phyloP scores from a whole-genome alignment of 2,113 vertebrate genomes.

The Pardalotus punctatus region DNA sequence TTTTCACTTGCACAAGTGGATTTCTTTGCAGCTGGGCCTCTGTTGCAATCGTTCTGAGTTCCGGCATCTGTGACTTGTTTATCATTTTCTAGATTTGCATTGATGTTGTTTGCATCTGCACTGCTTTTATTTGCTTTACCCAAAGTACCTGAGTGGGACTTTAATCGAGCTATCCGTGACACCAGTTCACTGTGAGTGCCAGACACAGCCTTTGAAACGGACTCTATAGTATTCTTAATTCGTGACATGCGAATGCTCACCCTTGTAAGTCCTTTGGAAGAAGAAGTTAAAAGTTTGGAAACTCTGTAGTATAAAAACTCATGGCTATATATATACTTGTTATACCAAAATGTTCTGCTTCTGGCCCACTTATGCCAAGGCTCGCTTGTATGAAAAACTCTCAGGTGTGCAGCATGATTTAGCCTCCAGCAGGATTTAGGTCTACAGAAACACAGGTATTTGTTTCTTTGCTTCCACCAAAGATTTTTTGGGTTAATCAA shows the following conservation, averaged over 20 bases:
- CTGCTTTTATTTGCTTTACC: conserved; percentile 63
- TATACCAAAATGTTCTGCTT: conserved; percentile 65
- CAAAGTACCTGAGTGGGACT: conserved; percentile 69
- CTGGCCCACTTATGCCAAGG: conserved; percentile 65
- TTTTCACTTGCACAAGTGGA: conserved; percentile 21
- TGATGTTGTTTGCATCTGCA: not conserved
- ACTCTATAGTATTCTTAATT: conserved; percentile 87
- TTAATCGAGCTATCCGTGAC: conserved; percentile 83
- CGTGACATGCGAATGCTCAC: conserved; percentile 86
- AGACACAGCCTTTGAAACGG: conserved; percentile 89
- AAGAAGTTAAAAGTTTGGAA: conserved; percentile 79
- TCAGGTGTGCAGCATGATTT: conserved; percentile 55
- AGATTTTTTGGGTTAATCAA: conserved; percentile 73
- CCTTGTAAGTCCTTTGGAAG: conserved; percentile 78
- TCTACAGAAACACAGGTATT: conserved; percentile 57
- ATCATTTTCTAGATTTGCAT: conserved; percentile 50
- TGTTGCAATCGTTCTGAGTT: conserved; percentile 58
- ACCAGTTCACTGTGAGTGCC: conserved; percentile 86
- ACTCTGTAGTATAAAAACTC: conserved; percentile 72
- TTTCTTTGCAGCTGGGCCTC: conserved; percentile 17
- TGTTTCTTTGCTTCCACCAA: conserved; percentile 74
- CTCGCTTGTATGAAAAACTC: conserved; percentile 69
- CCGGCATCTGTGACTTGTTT: conserved; percentile 38
- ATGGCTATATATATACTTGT: conserved; percentile 56
- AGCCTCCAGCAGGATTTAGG: conserved; percentile 56